Base-by-base conservation (phyloP, 2,113 vertebrate species). In the Lagopus muta region DNA sequence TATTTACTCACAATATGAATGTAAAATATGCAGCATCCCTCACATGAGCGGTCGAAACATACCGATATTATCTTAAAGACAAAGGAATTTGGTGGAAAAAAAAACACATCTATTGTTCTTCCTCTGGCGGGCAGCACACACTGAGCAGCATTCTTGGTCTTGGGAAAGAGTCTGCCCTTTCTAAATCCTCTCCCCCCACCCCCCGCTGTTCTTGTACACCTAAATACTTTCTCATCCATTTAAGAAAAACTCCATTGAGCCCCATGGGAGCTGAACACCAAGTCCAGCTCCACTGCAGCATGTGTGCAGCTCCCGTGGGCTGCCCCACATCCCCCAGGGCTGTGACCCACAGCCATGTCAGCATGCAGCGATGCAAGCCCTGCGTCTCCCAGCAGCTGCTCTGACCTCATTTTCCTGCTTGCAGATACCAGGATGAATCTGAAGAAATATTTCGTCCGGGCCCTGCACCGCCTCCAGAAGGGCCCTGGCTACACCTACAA, bases 391-490 rank as follows among this genome's bases (percentile, higher is more conserved):
- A 60, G 8, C 2, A 16, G 48, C 78, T 34, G 7, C 0, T 30
- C 2, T 30, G 21, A 2, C 43, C 38, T 2, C 14, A 27, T 19
- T 13, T 16, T 54, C 17, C n/a, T 47, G 4, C 42, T 3, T 2
- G 34, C 69, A 93, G 97, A 52, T 79, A 40, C 38, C 54, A 58
- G n/a, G 18, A 98, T 98, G 98, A 96, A 87, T 3, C n/a, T 98
- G 71, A 97, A 92, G 91, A 98, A 96, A 74, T 98, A 97, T 83
- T 94, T 98, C 10, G 70, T 97, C 1, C 97, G 96, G 62, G 96
- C 98, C 0, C 97, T 98, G 93, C 98, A 98, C 24, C 97, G 98
- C 36, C 96, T 98, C 77, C 98, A 98, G 97, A 98, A 98, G 93
- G 98, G 98, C 60, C 98, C 98, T 0, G 98, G 98, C 40, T 98